Evolutionary conservation across 2,113 vertebrate species (phyloP), one percentile per base, ranked within the genome.

Genomic region (Scomber colias): DNA sequence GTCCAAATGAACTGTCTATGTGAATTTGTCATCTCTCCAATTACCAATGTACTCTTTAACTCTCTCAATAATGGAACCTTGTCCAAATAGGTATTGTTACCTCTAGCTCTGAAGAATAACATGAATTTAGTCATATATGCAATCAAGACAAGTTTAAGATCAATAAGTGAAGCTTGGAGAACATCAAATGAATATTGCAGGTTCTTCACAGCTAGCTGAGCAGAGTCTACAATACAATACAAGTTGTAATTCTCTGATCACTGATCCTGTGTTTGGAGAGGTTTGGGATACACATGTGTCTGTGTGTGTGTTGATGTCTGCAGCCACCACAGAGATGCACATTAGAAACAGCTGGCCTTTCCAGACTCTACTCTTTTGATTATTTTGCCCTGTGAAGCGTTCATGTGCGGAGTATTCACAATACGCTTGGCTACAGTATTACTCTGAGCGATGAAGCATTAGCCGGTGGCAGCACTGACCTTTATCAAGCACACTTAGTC

Each of bases 351-450:
- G 73, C 89, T 90, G 83, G 67, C 69, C 77, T 85, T 84, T 78
- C 79, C 77, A 73, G 71, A 83, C 72, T 75, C 70, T 79, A 49
- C 4, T 74, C 75, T 67, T 48, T 45, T 78, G 69, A 87, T 88
- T 82, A 79, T 73, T 82, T 87, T 85, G 82, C 83, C 70, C 73
- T n/a, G 65, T 82, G 71, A 88, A 80, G 82, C 82, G n/a, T 86
- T 84, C 84, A 79, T 89, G 84, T 82, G 88, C 71, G 6, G 83
- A 65, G 76, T 81, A 87, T 87, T 90, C 86, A 81, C 79, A 87
- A 61, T 71, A 50, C 14, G 64, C 74, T 66, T 44, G 54, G 62
- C 73, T 84, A 71, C 88, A 87, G 85, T 81, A 85, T 84, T 79
- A 77, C 73, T 81, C 72, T 77, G 73, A 72, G 74, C 56, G 16